phyloP scores from a whole-genome alignment of 2,888 invertebrate species.

The Sthenelais limicola region DNA sequence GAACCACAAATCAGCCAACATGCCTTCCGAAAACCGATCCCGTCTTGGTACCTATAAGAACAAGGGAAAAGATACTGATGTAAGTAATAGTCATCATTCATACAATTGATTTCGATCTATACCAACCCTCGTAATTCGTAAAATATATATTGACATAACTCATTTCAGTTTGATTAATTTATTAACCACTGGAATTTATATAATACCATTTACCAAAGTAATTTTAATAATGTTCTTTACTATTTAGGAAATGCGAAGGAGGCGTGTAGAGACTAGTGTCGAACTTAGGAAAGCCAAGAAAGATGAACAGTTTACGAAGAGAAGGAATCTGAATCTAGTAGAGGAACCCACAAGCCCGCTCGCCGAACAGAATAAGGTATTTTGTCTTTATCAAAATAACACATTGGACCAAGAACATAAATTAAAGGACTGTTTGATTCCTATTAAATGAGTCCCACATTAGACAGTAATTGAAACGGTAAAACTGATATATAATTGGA shows the following conservation, averaged over 20 bases:
- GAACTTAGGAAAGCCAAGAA: slow-evolving; percentile 93
- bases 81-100: too few species aligned
- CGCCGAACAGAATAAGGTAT: slow-evolving; percentile 58
- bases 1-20: neutral
- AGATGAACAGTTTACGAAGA: slow-evolving; percentile 93
- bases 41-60: slow-evolving; percentile 65
- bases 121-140: neutral
- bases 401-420: neutral
- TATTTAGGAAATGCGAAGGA: slow-evolving; percentile 86
- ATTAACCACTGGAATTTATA: neutral
- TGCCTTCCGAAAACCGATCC: slow-evolving; percentile 35
- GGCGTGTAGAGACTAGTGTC: slow-evolving; percentile 90
- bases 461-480: too few species aligned
- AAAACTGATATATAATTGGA: too few species aligned
- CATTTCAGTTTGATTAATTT: neutral
- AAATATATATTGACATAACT: neutral
- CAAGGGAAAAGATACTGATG: slow-evolving; percentile 69
- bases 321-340: slow-evolving; percentile 83
- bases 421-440: too few species aligned
- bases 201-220: neutral
- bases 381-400: neutral
- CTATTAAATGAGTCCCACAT: too few species aligned
- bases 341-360: slow-evolving; percentile 68
- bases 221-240: slow-evolving; percentile 38
- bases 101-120: neutral